A percentile compares a stretch with the other conserved stretches of the same genome.
phyloP scores from a whole-genome alignment of 2,797 vertebrate genomes.

The Eulemur rubriventer region DNA sequence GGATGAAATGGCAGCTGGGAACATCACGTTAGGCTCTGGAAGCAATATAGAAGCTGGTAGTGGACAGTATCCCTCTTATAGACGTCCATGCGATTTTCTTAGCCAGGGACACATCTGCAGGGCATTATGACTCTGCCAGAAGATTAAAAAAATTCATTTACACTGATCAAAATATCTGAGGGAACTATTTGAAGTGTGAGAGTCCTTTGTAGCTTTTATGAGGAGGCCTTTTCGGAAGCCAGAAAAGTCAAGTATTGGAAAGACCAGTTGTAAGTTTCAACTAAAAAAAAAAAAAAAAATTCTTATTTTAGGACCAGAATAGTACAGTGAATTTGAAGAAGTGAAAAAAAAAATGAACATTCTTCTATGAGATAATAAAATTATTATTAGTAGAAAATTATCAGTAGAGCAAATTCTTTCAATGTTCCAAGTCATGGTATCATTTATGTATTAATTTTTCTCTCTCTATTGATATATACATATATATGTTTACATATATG shows the following conservation, averaged over 20 bases:
- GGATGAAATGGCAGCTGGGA: constrained; percentile 52
- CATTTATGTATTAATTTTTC: background rate
- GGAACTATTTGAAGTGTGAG: constrained; percentile 60
- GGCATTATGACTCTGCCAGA: constrained; percentile 59
- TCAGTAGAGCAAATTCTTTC: background rate
- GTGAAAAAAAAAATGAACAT: background rate
- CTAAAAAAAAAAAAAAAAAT: background rate
- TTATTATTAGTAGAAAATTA: background rate
- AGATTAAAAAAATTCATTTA: constrained; percentile 75
- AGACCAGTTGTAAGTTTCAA: constrained; percentile 47
- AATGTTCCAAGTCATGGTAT: background rate
- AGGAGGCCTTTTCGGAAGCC: constrained; percentile 38
- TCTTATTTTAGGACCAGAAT: background rate
- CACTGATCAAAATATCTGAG: constrained; percentile 60
- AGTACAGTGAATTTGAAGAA: constrained; percentile 18
- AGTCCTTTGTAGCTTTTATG: constrained; percentile 57
- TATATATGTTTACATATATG: background rate
- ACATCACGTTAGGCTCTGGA: background rate
- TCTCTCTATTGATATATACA: background rate
- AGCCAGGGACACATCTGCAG: constrained; percentile 48
- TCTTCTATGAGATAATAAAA: background rate
- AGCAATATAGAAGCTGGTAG: constrained; percentile 42
- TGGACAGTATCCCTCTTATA: constrained; percentile 37
- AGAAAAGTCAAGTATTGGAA: constrained; percentile 42
- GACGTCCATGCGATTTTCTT: constrained; percentile 27